Base-by-base conservation (phyloP, 2,888 invertebrate genomes). In the Erynnis tages region DNA sequence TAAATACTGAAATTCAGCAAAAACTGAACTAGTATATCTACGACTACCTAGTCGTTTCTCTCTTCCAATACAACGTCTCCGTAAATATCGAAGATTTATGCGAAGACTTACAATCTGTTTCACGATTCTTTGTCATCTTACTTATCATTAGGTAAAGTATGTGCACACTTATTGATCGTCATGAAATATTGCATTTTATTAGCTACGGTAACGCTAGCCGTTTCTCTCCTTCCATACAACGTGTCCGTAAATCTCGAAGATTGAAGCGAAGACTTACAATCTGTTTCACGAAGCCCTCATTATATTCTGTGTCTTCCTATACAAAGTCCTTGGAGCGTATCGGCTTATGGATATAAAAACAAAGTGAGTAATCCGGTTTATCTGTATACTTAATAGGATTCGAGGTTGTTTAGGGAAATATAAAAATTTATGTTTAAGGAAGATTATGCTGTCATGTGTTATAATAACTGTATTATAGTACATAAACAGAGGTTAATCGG, bases 341-440 rank as follows among this genome's bases (percentile, higher is more conserved):
- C 29, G 41, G 41, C 41, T 29, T 10, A 16, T 14, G n/a, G 40
- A 40, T 40, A 27, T 40, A 40, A 40, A 27, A 40, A 1, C 6
- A 17, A 41, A 27, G 41, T 17, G 16, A 4, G 27, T 41, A 41
- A 41, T 27, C 41, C 29, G 27, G 5, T 17, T 41, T 41, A 41
- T 41, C 27, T 10, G 16, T 41, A 27, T 41, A 29, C 11, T 16
- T 29, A 29, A 16, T 25, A 37, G 29, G 10, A 16, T 11, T 32
- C 14, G 6, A 2, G 14, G 14, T 5, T 16, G 32, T 1, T 7
- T 16, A n/a, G 7, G 14, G 34, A 34, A 34, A 32, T 32, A 32
- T 32, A 0, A 0, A 29, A 69, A 2, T 72, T 72, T 56, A 68
- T n/a, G n/a, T n/a, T n/a, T n/a, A n/a, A n/a, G n/a, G n/a, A n/a